These are phyloP conservation scores for Ariolimax columbianus DNA, from an alignment of 2,888 invertebrate species.

Conservation along the genomic window DNA sequence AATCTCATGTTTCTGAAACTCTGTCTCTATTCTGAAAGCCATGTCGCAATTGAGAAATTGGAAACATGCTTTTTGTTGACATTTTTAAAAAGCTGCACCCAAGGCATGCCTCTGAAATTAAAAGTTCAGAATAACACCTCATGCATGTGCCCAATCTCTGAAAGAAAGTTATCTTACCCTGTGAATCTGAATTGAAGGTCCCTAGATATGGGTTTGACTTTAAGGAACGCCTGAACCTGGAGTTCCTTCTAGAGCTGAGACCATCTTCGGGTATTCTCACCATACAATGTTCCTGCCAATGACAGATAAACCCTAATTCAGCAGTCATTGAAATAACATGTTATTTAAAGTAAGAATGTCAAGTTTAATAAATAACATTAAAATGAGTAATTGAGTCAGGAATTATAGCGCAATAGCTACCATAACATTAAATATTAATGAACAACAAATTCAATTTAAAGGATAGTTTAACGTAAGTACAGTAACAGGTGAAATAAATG, in stretches of 20 bases:
- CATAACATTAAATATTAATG: too few species aligned
- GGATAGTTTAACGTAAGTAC: too few species aligned
- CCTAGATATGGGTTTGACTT: conserved; percentile 44
- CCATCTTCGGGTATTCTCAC: conserved; percentile 55
- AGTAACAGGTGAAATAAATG: too few species aligned
- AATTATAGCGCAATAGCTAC: too few species aligned
- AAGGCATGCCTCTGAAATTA: background rate
- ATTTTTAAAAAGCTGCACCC: background rate
- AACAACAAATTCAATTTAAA: too few species aligned
- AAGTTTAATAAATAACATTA: too few species aligned
- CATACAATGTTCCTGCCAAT: conserved; percentile 58
- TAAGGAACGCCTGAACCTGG: conserved; percentile 46
- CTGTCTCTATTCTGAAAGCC: background rate
- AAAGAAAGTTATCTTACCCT: conserved; percentile 34
- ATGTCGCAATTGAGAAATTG: background rate
- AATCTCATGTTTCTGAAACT: too few species aligned
- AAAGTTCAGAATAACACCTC: background rate
- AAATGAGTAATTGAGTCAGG: too few species aligned
- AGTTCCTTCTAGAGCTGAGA: conserved; percentile 45
- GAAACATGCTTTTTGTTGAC: background rate
- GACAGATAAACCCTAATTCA: background rate
- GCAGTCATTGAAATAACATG: background rate
- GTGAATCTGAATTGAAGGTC: conserved; percentile 42
- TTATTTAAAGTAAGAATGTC: too few species aligned
- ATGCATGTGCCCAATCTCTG: background rate